phyloP scores from a whole-genome alignment of 64 coral and sea anemone species.

The Dendronephthya gigantea region DNA sequence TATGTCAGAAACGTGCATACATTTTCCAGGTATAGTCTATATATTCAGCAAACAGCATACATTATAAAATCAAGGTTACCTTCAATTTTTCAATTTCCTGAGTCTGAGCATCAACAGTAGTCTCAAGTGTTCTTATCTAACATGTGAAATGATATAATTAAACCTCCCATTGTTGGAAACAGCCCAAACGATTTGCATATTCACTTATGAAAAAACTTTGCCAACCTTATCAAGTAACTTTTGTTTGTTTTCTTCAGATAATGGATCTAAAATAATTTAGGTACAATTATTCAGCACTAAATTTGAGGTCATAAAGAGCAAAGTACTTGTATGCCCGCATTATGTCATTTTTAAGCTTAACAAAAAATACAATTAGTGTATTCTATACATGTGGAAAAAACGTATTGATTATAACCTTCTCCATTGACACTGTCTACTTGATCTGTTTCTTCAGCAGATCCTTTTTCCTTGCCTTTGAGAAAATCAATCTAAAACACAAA shows the following conservation, averaged over 20 bases:
- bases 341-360: too few species aligned
- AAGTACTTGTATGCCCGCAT: background rate
- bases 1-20: too few species aligned
- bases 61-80: background rate
- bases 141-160: too few species aligned
- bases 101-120: background rate
- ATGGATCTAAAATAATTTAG: conserved; percentile 38
- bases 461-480: background rate
- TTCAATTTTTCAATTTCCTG: background rate
- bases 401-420: too few species aligned
- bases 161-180: too few species aligned
- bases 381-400: too few species aligned
- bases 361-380: too few species aligned
- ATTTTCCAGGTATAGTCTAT: too few species aligned
- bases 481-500: background rate
- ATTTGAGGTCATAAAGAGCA: too few species aligned
- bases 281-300: background rate
- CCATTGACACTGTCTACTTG: background rate
- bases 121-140: background rate
- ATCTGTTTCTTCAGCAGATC: background rate
- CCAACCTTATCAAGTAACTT: conserved; percentile 67
- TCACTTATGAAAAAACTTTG: too few species aligned
- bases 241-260: conserved; percentile 90
- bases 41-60: too few species aligned
- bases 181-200: too few species aligned